phyloP scores from a whole-genome alignment of 2,797 vertebrate genomes.

The Amblyraja radiata region DNA sequence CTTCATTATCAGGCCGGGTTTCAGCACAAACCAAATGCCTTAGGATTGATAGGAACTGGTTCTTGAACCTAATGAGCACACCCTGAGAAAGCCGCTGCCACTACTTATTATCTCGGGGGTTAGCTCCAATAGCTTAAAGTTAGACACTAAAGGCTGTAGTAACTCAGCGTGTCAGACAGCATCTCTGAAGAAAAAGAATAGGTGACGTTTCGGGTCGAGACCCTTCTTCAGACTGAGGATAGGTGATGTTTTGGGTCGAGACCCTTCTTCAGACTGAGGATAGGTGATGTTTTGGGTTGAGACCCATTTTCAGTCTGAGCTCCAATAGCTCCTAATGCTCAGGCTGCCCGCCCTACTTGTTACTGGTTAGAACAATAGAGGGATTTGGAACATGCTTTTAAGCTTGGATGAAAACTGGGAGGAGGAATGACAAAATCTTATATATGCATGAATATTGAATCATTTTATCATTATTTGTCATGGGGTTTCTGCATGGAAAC shows the following conservation, averaged over 20 bases:
- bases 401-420: no score
- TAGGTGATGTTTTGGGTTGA: no score
- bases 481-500: neutral
- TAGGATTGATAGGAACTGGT: neutral
- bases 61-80: neutral
- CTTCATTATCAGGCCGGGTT: no score
- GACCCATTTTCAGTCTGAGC: neutral
- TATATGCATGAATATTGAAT: neutral
- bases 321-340: neutral
- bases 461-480: neutral
- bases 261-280: no score
- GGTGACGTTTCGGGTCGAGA: no score
- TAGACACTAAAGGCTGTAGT: neutral
- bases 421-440: no score
- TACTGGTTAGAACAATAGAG: no score
- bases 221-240: no score
- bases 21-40: neutral
- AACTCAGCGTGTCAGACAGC: no score
- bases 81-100: neutral
- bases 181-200: no score
- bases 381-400: neutral
- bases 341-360: neutral
- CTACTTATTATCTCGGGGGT: neutral
- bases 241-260: no score
- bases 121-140: neutral